Evolutionary conservation across 2,113 vertebrate species (phyloP).

Genomic region (Propithecus coquereli): DNA sequence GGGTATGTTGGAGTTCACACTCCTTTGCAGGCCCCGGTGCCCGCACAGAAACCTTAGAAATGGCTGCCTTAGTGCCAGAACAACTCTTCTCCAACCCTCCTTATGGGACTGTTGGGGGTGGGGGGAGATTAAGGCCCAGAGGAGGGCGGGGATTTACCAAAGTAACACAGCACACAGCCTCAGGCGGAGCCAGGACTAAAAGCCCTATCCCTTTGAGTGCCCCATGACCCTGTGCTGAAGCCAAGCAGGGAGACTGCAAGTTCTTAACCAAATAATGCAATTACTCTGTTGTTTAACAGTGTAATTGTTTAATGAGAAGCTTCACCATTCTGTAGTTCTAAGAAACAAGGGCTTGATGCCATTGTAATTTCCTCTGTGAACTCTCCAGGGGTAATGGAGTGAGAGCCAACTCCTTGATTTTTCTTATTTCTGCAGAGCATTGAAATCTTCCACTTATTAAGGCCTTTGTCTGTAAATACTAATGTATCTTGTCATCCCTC

Average conservation of each 20-base stretch:
- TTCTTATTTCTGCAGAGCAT: constrained; percentile 7
- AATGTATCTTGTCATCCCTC: neutral
- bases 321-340: neutral
- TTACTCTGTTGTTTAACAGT: neutral
- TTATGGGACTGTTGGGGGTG: neutral
- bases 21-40: neutral
- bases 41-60: neutral
- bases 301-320: neutral
- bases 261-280: neutral
- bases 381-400: neutral
- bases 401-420: neutral
- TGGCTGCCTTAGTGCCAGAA: neutral
- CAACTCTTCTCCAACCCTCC: neutral
- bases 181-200: neutral
- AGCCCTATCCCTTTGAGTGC: neutral
- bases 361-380: constrained; percentile 27
- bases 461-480: neutral
- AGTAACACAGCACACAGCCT: neutral
- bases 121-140: neutral
- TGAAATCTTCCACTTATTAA: neutral
- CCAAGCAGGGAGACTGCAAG: neutral
- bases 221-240: neutral
- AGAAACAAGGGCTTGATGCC: constrained; percentile 6
- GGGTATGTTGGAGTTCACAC: neutral
- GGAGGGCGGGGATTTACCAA: neutral